Evolutionary conservation across 2,888 invertebrate genomes (phyloP).

Genomic region (Agrochola litura): DNA sequence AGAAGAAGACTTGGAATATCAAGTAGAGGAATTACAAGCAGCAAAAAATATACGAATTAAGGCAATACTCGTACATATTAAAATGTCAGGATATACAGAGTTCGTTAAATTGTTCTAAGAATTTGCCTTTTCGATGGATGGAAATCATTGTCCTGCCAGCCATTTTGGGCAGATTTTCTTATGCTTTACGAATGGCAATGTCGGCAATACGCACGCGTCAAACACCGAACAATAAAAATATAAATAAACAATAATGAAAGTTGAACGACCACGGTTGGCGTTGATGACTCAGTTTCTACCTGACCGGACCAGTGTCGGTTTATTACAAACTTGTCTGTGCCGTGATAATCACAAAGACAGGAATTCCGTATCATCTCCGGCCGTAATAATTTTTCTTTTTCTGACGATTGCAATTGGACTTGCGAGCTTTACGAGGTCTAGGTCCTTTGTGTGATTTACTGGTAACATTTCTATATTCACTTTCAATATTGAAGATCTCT

Average conservation of each 20-base stretch:
- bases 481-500: conserved; percentile 29
- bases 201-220: conserved; percentile 76
- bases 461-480: conserved; percentile 36
- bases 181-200: conserved; percentile 62
- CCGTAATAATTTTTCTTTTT: conserved; percentile 52
- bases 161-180: conserved; percentile 37
- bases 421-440: conserved; percentile 48
- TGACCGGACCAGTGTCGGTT: conserved; percentile 78
- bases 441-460: conserved; percentile 50
- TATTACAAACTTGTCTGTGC: conserved; percentile 76
- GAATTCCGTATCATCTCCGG: conserved; percentile 76
- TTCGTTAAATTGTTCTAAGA: neutral
- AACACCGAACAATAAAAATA: conserved; percentile 80
- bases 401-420: conserved; percentile 47
- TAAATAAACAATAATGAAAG: conserved; percentile 87
- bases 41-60: neutral
- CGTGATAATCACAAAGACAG: conserved; percentile 77
- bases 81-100: neutral
- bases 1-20: conserved; percentile 12
- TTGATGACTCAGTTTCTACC: conserved; percentile 87
- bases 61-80: neutral
- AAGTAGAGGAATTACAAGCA: conserved; percentile 10
- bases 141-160: conserved; percentile 25
- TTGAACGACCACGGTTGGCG: conserved; percentile 84
- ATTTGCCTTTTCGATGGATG: conserved; percentile 3